Conservation (phyloP, 2,888 invertebrate species). For the Brassicogethes aeneus region DNA sequence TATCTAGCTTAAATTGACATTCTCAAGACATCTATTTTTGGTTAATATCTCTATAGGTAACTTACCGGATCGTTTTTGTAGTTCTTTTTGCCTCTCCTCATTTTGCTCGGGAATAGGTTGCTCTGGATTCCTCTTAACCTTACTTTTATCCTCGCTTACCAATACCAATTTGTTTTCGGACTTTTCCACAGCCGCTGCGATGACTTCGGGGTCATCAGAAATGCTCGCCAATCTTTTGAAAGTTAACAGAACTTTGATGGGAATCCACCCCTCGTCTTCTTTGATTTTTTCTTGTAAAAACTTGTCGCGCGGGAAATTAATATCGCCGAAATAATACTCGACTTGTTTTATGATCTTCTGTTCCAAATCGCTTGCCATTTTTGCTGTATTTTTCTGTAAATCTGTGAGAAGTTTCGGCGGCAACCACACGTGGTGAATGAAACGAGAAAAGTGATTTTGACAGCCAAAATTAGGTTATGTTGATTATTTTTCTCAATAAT, state of each 20-base stretch:
- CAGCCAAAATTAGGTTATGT: not conserved
- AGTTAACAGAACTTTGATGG: slow-evolving; percentile 70
- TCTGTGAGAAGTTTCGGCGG: not conserved
- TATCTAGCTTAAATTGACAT: too few species aligned
- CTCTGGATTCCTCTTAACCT: slow-evolving; percentile 65
- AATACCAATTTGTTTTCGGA: slow-evolving; percentile 65
- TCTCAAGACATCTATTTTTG: too few species aligned
- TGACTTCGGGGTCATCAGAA: slow-evolving; percentile 57
- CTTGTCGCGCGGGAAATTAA: slow-evolving; percentile 85
- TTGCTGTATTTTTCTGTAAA: too few species aligned
- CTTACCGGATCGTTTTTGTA: slow-evolving; percentile 57
- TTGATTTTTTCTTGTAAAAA: slow-evolving; percentile 83
- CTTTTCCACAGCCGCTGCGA: slow-evolving; percentile 65
- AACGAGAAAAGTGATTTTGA: not conserved
- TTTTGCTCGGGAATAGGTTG: slow-evolving; percentile 77
- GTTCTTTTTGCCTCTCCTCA: slow-evolving; percentile 71
- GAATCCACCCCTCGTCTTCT: slow-evolving; percentile 87
- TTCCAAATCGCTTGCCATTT: slow-evolving; percentile 42
- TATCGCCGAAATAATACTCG: slow-evolving; percentile 70
- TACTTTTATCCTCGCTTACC: slow-evolving; percentile 48
- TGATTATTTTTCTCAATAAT: too few species aligned
- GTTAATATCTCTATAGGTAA: too few species aligned
- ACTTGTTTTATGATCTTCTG: slow-evolving; percentile 59
- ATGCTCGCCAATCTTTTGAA: slow-evolving; percentile 80
- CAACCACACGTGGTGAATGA: slow-evolving; percentile 1